phyloP scores from a whole-genome alignment of 2,797 vertebrate genomes.

The Ibycter americanus region DNA sequence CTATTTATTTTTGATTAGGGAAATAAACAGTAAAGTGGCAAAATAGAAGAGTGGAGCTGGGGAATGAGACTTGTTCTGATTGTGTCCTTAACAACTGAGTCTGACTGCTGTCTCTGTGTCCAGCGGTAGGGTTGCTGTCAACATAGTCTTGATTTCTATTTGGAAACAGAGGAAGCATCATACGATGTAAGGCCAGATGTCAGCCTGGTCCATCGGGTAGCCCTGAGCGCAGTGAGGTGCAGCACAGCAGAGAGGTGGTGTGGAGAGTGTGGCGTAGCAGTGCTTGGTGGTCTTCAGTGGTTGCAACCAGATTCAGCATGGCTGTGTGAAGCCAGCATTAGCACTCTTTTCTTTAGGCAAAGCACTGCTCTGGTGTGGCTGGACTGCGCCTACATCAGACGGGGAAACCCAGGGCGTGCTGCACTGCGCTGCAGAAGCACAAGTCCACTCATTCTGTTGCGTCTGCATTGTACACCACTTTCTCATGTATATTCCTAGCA shows the following conservation, averaged over 20 bases:
- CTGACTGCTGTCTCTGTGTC: background rate
- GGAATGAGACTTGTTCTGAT: background rate
- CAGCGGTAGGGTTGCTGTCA: accelerated
- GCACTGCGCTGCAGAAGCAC: accelerated
- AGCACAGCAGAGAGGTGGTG: background rate
- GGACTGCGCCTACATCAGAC: accelerated
- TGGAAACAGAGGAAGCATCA: background rate
- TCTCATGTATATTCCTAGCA: background rate
- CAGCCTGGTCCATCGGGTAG: background rate
- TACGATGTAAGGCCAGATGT: background rate
- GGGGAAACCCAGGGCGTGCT: background rate
- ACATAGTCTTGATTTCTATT: background rate
- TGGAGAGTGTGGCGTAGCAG: background rate
- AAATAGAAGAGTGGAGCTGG: background rate
- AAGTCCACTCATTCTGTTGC: accelerated
- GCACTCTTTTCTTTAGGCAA: background rate
- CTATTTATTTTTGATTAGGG: background rate
- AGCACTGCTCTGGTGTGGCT: background rate
- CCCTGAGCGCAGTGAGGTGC: accelerated
- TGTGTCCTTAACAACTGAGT: background rate
- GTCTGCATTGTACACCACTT: background rate
- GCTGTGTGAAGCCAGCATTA: background rate
- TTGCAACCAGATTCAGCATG: accelerated
- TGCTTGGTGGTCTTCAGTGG: background rate
- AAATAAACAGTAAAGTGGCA: background rate